Conservation (phyloP, 2,113 vertebrate species). For the Charina bottae region DNA sequence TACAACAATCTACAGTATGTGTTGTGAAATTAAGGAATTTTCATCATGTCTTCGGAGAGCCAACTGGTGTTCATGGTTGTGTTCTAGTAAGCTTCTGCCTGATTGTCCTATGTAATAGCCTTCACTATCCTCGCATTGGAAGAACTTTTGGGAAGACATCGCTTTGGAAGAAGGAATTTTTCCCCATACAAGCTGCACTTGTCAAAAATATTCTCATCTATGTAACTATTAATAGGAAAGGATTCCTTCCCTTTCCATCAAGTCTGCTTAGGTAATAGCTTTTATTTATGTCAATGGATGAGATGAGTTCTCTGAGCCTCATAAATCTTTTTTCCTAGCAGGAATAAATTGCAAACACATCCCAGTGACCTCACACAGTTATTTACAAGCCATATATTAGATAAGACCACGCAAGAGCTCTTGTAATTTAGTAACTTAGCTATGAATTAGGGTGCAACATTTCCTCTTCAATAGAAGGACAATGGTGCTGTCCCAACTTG, state of each 20-base stretch:
- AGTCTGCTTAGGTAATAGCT: not conserved
- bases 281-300: not conserved
- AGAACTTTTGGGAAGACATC: too few relatives aligned
- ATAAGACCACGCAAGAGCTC: not conserved
- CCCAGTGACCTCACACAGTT: not conserved
- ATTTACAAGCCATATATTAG: not conserved
- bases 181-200: too few relatives aligned
- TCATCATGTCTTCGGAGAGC: too few relatives aligned
- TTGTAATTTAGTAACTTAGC: not conserved
- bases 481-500: not conserved
- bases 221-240: not conserved
- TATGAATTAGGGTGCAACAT: not conserved
- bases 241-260: not conserved
- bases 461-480: not conserved
- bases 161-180: too few relatives aligned
- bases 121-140: too few relatives aligned
- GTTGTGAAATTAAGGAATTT: too few relatives aligned
- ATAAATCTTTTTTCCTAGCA: not conserved
- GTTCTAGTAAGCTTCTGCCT: too few relatives aligned
- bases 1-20: too few relatives aligned
- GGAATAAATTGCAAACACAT: not conserved
- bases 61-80: too few relatives aligned
- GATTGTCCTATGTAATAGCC: too few relatives aligned
- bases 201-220: too few relatives aligned
- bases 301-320: not conserved